A percentile compares a stretch with the other conserved stretches of the same genome.
phyloP scores from a whole-genome alignment of 2,797 vertebrate species.

The Halcyon leucocephala region DNA sequence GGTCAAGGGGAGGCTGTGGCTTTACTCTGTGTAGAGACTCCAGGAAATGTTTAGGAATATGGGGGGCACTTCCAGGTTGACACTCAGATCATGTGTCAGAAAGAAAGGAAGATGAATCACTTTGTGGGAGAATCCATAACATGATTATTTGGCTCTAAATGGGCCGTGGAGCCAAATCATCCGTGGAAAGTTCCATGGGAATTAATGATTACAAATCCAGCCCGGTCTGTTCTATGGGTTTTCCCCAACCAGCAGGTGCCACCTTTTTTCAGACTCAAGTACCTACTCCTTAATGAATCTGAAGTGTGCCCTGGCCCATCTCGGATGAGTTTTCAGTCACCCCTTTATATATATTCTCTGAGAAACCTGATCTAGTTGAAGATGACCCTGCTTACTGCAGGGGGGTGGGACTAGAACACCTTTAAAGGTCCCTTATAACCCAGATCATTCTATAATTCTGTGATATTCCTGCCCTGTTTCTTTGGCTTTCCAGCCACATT shows the following conservation, averaged over 20 bases:
- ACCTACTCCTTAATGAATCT: neutral
- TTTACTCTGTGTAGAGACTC: neutral
- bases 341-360: neutral
- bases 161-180: neutral
- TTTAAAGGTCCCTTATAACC: neutral
- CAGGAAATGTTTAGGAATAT: neutral
- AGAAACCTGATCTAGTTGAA: neutral
- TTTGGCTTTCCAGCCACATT: neutral
- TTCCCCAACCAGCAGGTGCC: neutral
- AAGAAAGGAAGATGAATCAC: neutral
- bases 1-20: neutral
- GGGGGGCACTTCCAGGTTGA: neutral
- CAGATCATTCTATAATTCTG: neutral
- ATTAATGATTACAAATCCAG: neutral
- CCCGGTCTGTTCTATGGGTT: neutral
- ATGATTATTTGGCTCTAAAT: neutral
- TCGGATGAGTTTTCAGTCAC: neutral
- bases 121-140: neutral
- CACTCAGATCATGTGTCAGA: neutral
- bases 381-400: neutral
- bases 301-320: neutral
- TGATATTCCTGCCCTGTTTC: neutral
- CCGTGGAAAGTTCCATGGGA: neutral
- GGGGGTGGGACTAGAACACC: neutral
- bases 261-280: neutral